Base-by-base conservation (phyloP, 2,797 vertebrate genomes). In the Anableps anableps region DNA sequence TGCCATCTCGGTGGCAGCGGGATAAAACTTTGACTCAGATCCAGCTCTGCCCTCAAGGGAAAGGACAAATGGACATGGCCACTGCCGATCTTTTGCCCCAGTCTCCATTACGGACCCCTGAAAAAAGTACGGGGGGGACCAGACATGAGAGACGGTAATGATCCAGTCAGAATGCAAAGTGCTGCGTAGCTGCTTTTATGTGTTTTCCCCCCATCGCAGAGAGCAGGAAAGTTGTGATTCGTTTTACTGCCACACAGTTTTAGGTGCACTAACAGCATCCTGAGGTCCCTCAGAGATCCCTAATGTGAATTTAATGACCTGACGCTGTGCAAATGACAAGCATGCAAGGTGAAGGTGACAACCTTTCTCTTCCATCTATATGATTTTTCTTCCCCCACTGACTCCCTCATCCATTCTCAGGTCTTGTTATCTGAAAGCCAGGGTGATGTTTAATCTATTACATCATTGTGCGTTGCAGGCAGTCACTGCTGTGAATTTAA, bases 281-380 rank as follows among this genome's bases (percentile, higher is more conserved):
- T 95, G 94, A 94, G 96, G 91, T 96, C 97, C 97, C 97, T 96
- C 94, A 91, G 96, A 96, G 97, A 96, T 95, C 94, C 94, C 96
- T 99, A 98, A 98, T 99, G 97, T 96, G 97, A 98, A 97, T 99
- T 98, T 98, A 99, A 99, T 98, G 97, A 97, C 96, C 96, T 96
- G 96, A 97, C 96, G 97, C 97, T 96, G 96, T 95, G 97, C 96
- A 96, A 96, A 98, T 97, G 97, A 97, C 96, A 96, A 96, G 94
- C 94, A 96, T 94, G 93, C 82, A 93, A 96, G 97, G 96, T 98
- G 97, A 98, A 98, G 97, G 97, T 98, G 97, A 97, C 97, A 97
- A 96, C 96, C 96, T 96, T 95, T 96, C 84, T 96, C 80, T 58
- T 73, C 94, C 94, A 93, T 95, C 96, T 95, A 80, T 92, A 90